A percentile compares a stretch with the other conserved stretches of the same genome.
These are phyloP conservation scores for Tenthredo amoena DNA, from an alignment of 2,888 invertebrate genomes.

Conservation along the genomic window DNA sequence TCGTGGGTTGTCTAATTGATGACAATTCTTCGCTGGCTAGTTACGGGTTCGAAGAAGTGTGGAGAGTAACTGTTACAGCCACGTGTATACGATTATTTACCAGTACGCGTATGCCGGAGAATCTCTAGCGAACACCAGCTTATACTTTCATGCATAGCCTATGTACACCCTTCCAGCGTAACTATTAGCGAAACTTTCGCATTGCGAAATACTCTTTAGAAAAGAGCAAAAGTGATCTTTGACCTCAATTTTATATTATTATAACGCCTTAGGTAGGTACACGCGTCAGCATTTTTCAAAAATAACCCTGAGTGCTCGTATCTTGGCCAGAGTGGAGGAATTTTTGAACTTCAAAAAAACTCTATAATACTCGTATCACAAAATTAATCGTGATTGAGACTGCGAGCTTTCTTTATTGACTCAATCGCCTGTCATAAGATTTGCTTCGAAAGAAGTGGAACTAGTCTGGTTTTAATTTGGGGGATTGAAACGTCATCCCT, in stretches of 20 bases:
- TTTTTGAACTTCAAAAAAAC: neutral
- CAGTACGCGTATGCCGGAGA: neutral
- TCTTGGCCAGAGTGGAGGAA: neutral
- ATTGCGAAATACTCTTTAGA: slow-evolving; percentile 61
- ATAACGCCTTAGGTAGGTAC: neutral
- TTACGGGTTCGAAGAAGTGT: neutral
- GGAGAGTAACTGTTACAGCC: neutral
- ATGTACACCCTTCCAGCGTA: slow-evolving; percentile 25
- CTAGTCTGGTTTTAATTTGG: neutral
- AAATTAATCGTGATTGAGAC: neutral
- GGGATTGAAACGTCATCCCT: neutral
- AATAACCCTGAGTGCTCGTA: neutral
- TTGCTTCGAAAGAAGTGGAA: neutral
- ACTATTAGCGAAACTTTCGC: slow-evolving; percentile 61
- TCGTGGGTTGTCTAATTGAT: slow-evolving; percentile 20
- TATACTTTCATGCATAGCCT: slow-evolving; percentile 37
- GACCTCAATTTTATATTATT: slow-evolving; percentile 60
- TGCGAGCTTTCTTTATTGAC: neutral
- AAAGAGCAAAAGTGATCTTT: slow-evolving; percentile 50
- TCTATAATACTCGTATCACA: neutral
- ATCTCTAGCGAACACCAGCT: slow-evolving; percentile 4
- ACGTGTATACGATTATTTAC: neutral
- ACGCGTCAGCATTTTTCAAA: neutral
- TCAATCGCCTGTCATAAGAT: neutral
- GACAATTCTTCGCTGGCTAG: neutral